Percentiles rank a stretch among this genome's conserved stretches.
These are phyloP conservation scores for Agapornis canus DNA, from an alignment of 2,797 vertebrate genomes.

Conservation along the genomic window DNA sequence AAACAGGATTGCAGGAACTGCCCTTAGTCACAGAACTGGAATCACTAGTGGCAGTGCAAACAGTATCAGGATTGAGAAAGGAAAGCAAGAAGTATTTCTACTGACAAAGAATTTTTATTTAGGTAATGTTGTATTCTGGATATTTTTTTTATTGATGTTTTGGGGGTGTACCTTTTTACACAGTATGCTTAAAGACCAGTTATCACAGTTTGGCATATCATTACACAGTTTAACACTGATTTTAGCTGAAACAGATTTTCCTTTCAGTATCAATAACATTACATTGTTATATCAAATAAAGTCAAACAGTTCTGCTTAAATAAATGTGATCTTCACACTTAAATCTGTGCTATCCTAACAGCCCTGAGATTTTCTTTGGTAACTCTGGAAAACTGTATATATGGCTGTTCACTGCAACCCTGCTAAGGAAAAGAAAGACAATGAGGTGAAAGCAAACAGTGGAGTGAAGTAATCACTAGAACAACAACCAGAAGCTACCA, in stretches of 20 bases:
- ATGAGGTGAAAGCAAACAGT: neutral
- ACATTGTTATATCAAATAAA: neutral
- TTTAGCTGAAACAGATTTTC: neutral
- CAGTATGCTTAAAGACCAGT: neutral
- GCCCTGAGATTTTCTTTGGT: neutral
- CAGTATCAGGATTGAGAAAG: neutral
- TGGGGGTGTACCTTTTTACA: neutral
- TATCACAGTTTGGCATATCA: neutral
- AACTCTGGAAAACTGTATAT: neutral
- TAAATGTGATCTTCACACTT: neutral
- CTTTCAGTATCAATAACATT: neutral
- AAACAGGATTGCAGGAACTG: neutral
- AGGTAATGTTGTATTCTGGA: neutral
- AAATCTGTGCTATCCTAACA: neutral
- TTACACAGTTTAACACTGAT: neutral
- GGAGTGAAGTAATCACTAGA: neutral
- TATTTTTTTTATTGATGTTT: neutral
- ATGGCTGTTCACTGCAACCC: neutral
- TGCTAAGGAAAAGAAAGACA: neutral
- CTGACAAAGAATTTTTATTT: neutral
- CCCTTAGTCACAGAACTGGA: neutral
- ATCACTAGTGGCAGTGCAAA: neutral
- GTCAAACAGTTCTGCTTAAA: neutral
- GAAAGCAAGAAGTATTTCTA: neutral
- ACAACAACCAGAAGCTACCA: neutral